Evolutionary conservation across 2,797 vertebrate genomes (phyloP), one percentile per base, ranked within the genome.

Genomic region (Leucoraja ocellata): DNA sequence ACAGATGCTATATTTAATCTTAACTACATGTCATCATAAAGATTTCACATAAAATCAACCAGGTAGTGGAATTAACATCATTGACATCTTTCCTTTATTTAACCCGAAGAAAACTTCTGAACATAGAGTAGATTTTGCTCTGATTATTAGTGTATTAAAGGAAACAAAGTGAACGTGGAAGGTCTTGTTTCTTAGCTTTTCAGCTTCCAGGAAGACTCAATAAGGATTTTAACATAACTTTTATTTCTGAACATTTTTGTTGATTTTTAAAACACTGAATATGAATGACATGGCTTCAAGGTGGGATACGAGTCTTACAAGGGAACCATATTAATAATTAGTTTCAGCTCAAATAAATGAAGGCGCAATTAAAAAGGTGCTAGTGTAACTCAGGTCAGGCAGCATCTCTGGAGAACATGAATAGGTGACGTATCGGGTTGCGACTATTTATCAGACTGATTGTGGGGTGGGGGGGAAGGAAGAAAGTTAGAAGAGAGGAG

Each of bases 241-340:
- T 61, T 28, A 63, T 7, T 63, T 86, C 28, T 5, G 14, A 54
- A 25, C 46, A 83, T 28, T 58, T 58, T 25, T 28, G 10, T 65
- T 86, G 58, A 86, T 86, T 11, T 86, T 84, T 86, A 16, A n/a
- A n/a, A n/a, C 80, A n/a, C 54, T 63, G 28, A 86, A 86, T 32
- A 32, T 58, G 16, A 58, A 86, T 63, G 13, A 63, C 13, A 63
- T 28, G 21, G 54, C 54, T 84, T 32, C 8, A 32, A 83, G 23
- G 23, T n/a, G 83, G 14, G 28, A 28, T 58, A 63, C 25, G 16
- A 14, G 14, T 65, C 13, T 10, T 32, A 63, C 61, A 86, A 0
- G 1, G 28, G 5, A 63, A 63, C 58, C 63, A 5, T n/a, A 65
- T 63, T 86, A 86, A 61, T 86, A 3, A 28, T 54, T 54, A n/a